phyloP scores from a whole-genome alignment of 1,140 invertebrate species.

The Dendroctonus ponderosae region DNA sequence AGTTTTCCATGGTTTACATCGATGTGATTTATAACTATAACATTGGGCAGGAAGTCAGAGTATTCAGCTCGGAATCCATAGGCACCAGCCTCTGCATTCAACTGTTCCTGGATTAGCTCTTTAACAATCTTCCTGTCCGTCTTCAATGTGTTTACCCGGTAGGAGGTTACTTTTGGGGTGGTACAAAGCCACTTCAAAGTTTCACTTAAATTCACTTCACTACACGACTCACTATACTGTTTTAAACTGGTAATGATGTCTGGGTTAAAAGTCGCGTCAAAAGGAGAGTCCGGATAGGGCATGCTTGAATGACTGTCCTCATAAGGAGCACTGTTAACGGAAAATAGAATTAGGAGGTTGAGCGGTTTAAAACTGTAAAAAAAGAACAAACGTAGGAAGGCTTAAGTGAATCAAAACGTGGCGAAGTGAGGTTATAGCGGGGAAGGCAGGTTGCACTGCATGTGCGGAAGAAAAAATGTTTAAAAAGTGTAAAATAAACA shows the following conservation, averaged over 20 bases:
- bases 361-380: not conserved
- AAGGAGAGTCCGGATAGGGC: conserved; percentile 45
- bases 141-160: conserved; percentile 58
- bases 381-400: not conserved
- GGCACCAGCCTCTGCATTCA: not conserved
- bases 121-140: conserved; percentile 34
- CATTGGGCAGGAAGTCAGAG: conserved; percentile 42
- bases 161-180: conserved; percentile 61
- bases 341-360: not conserved
- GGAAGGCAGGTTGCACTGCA: not conserved
- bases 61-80: too few relatives aligned
- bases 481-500: too few relatives aligned
- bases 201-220: conserved; percentile 7
- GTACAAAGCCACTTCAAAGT: conserved; percentile 59
- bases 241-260: conserved; percentile 25
- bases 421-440: not conserved
- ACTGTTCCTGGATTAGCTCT: conserved; percentile 19
- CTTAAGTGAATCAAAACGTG: not conserved
- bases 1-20: conserved; percentile 36
- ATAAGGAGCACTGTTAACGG: not conserved
- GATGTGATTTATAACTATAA: conserved; percentile 57
- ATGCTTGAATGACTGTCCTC: conserved; percentile 22
- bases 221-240: conserved; percentile 10
- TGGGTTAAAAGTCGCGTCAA: conserved; percentile 36
- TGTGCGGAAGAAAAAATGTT: not conserved